Evolutionary conservation across 1,140 invertebrate genomes (phyloP).

Genomic region (Drosophila sp.): DNA sequence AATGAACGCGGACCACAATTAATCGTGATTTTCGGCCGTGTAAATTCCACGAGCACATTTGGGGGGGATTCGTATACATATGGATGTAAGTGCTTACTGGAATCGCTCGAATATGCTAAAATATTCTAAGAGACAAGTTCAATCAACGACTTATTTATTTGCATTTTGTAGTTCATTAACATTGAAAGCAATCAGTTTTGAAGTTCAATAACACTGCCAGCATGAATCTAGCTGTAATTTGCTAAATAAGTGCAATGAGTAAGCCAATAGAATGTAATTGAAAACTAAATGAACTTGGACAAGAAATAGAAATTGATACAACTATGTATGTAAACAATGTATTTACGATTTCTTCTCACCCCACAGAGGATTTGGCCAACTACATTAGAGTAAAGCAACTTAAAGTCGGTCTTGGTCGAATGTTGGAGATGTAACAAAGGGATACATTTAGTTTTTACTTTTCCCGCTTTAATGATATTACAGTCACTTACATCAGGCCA

Average conservation of each 20-base stretch:
- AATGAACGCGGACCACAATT: neutral
- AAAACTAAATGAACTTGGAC: no score
- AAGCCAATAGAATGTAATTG: no score
- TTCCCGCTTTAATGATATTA: neutral
- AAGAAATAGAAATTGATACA: no score
- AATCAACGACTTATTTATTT: conserved; percentile 51
- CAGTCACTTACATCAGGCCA: conserved; percentile 1
- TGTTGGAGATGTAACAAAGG: no score
- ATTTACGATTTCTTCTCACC: no score
- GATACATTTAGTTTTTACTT: neutral
- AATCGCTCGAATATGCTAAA: conserved; percentile 37
- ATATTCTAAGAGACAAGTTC: conserved; percentile 47
- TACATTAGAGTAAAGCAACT: no score
- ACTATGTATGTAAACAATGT: no score
- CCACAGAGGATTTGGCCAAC: no score
- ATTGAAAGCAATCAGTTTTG: conserved; percentile 34
- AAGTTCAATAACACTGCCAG: conserved; percentile 55
- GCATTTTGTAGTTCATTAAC: conserved; percentile 45
- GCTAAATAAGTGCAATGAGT: neutral
- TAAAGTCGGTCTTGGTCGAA: no score
- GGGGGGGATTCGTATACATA: conserved; percentile 10
- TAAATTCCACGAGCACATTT: neutral
- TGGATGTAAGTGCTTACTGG: conserved; percentile 14
- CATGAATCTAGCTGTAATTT: conserved; percentile 15
- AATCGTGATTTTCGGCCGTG: conserved; percentile 7